A percentile compares a stretch with the other conserved stretches of the same genome.
These are phyloP conservation scores for Cavia aperea DNA, from an alignment of 2,113 vertebrate genomes.

Conservation along the genomic window DNA sequence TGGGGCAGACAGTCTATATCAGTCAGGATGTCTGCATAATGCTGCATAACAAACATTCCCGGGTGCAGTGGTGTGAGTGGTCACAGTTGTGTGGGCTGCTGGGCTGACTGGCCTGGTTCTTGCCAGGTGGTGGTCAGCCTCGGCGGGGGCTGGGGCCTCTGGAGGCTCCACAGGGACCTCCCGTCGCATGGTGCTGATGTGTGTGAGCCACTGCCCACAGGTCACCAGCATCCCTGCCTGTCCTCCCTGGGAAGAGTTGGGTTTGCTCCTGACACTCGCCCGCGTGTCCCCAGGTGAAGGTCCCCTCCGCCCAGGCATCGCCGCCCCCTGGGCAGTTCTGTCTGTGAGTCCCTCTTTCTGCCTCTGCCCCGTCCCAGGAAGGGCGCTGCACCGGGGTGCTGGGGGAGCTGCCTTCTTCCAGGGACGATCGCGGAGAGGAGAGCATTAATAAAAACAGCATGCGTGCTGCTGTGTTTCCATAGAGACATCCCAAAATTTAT, in stretches of 20 bases:
- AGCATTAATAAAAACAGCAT: slow-evolving; percentile 48
- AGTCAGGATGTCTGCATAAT: neutral
- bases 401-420: neutral
- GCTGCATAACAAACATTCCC: neutral
- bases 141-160: neutral
- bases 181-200: accelerated
- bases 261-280: accelerated
- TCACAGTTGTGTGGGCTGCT: neutral
- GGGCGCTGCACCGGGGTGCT: neutral
- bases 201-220: accelerated
- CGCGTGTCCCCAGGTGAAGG: accelerated
- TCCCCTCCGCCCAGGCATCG: neutral
- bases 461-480: slow-evolving; percentile 50
- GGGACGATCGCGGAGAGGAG: neutral
- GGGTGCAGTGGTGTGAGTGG: neutral
- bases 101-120: accelerated
- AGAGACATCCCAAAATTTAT: slow-evolving; percentile 51
- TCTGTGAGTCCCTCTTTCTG: neutral
- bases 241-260: neutral
- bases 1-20: neutral
- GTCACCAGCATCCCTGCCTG: accelerated
- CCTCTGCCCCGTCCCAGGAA: neutral
- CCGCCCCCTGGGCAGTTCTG: neutral
- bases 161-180: neutral
- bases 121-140: neutral